These are phyloP conservation scores for Syngnathus floridae DNA, from an alignment of 2,113 vertebrate species.

Conservation along the genomic window DNA sequence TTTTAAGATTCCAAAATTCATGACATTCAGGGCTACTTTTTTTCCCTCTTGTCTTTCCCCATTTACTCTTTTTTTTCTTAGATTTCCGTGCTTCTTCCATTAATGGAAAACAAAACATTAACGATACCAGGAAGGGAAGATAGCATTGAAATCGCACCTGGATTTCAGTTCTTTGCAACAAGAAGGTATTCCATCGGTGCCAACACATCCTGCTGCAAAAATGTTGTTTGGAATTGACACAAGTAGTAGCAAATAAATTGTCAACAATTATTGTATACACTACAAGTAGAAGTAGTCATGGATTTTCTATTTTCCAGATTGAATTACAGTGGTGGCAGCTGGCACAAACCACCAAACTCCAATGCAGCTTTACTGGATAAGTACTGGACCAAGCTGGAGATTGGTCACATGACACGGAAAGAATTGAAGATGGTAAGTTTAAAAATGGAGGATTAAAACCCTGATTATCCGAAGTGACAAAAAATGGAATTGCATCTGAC, in stretches of 20 bases:
- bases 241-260: not conserved
- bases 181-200: slow-evolving; percentile 73
- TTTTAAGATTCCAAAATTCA: no score
- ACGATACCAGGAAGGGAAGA: slow-evolving; percentile 89
- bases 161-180: slow-evolving; percentile 96
- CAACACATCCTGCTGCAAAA: no score
- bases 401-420: slow-evolving; percentile 80
- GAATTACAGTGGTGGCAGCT: slow-evolving; percentile 77
- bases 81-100: slow-evolving; percentile 90
- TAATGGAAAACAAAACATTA: slow-evolving; percentile 90
- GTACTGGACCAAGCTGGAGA: slow-evolving; percentile 87
- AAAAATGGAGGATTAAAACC: not conserved
- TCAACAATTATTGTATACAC: not conserved
- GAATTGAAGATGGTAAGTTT: slow-evolving; percentile 84
- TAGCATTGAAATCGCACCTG: slow-evolving; percentile 83
- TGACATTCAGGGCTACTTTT: no score
- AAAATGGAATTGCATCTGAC: not conserved
- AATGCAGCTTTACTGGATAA: slow-evolving; percentile 87
- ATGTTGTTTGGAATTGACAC: no score
- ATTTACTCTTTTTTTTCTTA: slow-evolving; percentile 39
- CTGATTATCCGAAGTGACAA: not conserved
- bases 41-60: not conserved
- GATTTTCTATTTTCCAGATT: slow-evolving; percentile 62
- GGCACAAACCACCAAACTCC: slow-evolving; percentile 84
- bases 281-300: not conserved